Evolutionary conservation across 92 coral and sea anemone genomes (phyloP).

Genomic region (Porites lobata): DNA sequence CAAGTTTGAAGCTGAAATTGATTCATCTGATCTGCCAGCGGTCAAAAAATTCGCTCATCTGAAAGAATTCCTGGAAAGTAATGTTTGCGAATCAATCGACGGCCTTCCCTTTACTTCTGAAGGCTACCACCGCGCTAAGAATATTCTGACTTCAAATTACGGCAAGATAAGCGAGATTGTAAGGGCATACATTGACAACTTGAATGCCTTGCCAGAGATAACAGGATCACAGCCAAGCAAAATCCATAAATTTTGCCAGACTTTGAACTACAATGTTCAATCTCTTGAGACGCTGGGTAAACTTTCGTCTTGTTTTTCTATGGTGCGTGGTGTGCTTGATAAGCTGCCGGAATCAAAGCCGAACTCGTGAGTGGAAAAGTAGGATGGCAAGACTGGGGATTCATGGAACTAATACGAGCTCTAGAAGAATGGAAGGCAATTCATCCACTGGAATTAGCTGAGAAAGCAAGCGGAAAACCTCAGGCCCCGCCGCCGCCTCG

Average conservation of each 20-base stretch:
- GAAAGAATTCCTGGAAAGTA: constrained; percentile 54
- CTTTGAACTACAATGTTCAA: constrained; percentile 55
- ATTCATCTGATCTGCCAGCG: constrained; percentile 20
- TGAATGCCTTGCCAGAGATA: constrained; percentile 18
- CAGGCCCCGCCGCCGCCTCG: background rate
- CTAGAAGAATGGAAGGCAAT: constrained; percentile 72
- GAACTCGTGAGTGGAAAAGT: constrained; percentile 19
- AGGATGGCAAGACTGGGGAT: constrained; percentile 65
- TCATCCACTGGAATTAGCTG: constrained; percentile 42
- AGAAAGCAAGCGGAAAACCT: background rate
- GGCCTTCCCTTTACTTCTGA: constrained; percentile 66
- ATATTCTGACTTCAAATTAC: constrained; percentile 38
- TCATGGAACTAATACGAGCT: constrained; percentile 50
- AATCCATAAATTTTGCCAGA: background rate
- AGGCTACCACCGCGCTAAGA: constrained; percentile 61
- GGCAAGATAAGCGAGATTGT: constrained; percentile 37
- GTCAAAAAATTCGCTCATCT: constrained; percentile 57
- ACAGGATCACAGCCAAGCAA: background rate
- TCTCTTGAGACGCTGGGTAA: constrained; percentile 55
- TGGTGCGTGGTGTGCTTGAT: constrained; percentile 61
- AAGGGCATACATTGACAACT: constrained; percentile 17
- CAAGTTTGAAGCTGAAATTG: constrained; percentile 51
- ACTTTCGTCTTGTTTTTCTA: constrained; percentile 52
- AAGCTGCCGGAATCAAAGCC: constrained; percentile 28
- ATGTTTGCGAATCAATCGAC: constrained; percentile 40